Percentiles rank a stretch among this genome's conserved stretches.
Evolutionary conservation across 1,140 invertebrate species (phyloP).

Genomic region (Episyrphus balteatus): DNA sequence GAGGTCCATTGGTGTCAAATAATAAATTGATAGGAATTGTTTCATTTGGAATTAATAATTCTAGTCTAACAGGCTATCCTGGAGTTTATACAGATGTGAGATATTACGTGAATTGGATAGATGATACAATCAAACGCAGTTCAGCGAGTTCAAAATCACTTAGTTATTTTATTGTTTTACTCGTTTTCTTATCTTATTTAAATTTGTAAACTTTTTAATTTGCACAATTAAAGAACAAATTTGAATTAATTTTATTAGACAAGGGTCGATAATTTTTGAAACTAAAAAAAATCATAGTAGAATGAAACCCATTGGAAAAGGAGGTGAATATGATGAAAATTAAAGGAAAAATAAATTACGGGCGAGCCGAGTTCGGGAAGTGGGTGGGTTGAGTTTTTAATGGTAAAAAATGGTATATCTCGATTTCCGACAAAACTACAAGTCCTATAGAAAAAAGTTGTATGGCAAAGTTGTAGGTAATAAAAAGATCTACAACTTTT

Average conservation of each 20-base stretch:
- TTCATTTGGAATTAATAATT: slow-evolving; percentile 61
- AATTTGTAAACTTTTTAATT: neutral
- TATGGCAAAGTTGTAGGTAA: too few relatives aligned
- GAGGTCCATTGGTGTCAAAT: slow-evolving; percentile 44
- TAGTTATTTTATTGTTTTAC: neutral
- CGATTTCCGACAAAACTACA: too few relatives aligned
- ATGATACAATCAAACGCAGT: neutral
- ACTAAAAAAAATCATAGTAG: too few relatives aligned
- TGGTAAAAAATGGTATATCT: too few relatives aligned
- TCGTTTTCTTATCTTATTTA: neutral
- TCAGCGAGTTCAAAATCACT: neutral
- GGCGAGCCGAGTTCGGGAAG: too few relatives aligned
- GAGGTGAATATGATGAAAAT: too few relatives aligned
- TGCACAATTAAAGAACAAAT: slow-evolving; percentile 4
- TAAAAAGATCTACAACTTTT: too few relatives aligned
- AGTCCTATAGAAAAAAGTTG: too few relatives aligned
- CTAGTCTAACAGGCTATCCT: slow-evolving; percentile 42
- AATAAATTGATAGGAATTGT: slow-evolving; percentile 50
- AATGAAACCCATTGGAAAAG: too few relatives aligned
- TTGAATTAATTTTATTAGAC: slow-evolving; percentile 1
- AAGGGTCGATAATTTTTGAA: too few relatives aligned
- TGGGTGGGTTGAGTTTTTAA: too few relatives aligned
- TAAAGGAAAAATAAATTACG: too few relatives aligned
- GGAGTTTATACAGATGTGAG: slow-evolving; percentile 62
- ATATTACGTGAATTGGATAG: slow-evolving; percentile 48